Evolutionary conservation across 2,797 vertebrate species (phyloP), one percentile per base, ranked within the genome.

Genomic region (Decapterus maruadsi): DNA sequence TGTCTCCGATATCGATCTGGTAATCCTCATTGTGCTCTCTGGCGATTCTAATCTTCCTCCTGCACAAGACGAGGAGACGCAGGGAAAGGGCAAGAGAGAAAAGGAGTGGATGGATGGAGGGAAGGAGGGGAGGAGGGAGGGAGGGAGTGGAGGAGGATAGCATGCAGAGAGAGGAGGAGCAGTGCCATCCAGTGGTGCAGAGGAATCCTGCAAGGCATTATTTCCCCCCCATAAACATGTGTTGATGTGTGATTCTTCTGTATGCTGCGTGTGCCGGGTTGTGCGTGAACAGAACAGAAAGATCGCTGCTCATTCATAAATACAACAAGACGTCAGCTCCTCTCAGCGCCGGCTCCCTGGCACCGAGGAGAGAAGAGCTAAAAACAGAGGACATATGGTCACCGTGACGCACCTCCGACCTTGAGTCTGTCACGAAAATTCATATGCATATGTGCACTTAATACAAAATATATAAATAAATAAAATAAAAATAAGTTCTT

Each of bases 1-100:
- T 77, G 83, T 80, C 77, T 83, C 84, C 19, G 74, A 85, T 90
- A 93, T 92, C 34, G 90, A 92, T 93, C 89, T 85, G 77, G 77
- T 91, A 91, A 92, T 92, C 90, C 84, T 84, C 62, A 29, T 73
- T 83, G 83, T 86, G 85, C 85, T 83, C 84, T 82, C 78, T 88
- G 77, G 72, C 50, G 66, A 87, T 89, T 87, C 69, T 90, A 86
- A 89, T 92, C 86, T 89, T 83, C 80, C 88, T 82, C 80, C 87
- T 71, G 60, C 83, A 81, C 71, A 56, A 71, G 85, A 88, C 59
- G 80, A 83, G 72, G 81, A 83, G 83, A 78, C 19, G 59, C 68
- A 76, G 73, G 67, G 74, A 76, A 72, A 81, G 80, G 72, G 81
- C 53, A 54, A 71, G 66, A 57, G 29, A 72, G 61, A 36, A 42